phyloP scores from a whole-genome alignment of 2,113 vertebrate genomes.

The Reinhardtius hippoglossoides region DNA sequence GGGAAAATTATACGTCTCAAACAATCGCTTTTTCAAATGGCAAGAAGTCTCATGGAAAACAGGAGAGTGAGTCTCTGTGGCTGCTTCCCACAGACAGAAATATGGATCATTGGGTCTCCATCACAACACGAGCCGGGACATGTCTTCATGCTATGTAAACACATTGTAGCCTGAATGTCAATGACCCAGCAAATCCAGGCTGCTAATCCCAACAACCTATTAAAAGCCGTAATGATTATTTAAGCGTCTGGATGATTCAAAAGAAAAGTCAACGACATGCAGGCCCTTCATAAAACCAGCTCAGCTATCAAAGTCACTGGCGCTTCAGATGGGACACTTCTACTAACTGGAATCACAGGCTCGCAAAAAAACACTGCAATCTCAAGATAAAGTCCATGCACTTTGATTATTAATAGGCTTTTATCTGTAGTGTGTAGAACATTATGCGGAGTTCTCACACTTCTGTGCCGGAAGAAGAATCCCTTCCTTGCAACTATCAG shows the following conservation, averaged over 20 bases:
- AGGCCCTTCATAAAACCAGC: conserved; percentile 11
- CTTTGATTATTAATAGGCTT: conserved; percentile 16
- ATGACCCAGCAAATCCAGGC: neutral
- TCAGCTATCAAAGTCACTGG: conserved; percentile 31
- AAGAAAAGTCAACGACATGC: conserved; percentile 46
- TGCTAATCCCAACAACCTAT: conserved; percentile 14
- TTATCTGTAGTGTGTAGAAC: conserved; percentile 29
- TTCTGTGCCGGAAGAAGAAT: too few species aligned
- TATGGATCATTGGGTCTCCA: conserved; percentile 39
- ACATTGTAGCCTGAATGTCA: conserved; percentile 2
- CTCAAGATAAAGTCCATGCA: conserved; percentile 16
- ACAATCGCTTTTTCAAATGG: conserved; percentile 65
- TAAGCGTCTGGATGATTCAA: conserved; percentile 23
- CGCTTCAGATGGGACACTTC: neutral
- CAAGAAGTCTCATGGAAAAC: conserved; percentile 39
- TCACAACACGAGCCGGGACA: conserved; percentile 9
- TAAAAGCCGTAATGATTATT: conserved; percentile 35
- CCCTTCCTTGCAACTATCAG: neutral
- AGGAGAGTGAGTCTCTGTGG: conserved; percentile 19
- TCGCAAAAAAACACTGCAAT: neutral
- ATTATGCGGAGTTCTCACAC: neutral
- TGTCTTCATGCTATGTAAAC: conserved; percentile 15
- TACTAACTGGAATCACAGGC: conserved; percentile 5
- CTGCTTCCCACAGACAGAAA: conserved; percentile 47
- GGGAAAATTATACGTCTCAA: conserved; percentile 61